Conservation (phyloP, 1,140 invertebrate species). For the Heliconius hermathena region DNA sequence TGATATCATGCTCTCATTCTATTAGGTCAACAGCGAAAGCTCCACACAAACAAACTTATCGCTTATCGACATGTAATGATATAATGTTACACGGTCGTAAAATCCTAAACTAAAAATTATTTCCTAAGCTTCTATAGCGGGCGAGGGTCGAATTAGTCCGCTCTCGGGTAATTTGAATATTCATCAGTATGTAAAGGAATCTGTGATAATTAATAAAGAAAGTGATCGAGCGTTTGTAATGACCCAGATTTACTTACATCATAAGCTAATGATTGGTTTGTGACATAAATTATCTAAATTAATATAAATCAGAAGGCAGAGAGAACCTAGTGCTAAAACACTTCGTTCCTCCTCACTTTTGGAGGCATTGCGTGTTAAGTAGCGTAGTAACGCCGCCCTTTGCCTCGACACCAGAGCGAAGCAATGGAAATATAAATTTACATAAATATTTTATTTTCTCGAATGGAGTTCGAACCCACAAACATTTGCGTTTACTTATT, state of each 20-base stretch:
- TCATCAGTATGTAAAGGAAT: constrained; percentile 52
- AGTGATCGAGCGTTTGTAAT: constrained; percentile 39
- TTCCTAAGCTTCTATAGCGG: constrained; percentile 44
- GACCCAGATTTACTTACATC: constrained; percentile 14
- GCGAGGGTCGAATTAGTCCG: constrained; percentile 51
- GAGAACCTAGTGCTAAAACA: too few species aligned
- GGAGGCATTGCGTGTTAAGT: too few species aligned
- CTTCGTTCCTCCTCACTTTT: too few species aligned
- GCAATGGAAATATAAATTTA: too few species aligned
- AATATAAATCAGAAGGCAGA: neutral
- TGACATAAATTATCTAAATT: neutral
- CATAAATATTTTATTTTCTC: too few species aligned
- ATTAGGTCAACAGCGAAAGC: constrained; percentile 70
- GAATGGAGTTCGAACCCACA: too few species aligned
- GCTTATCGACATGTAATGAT: constrained; percentile 73
- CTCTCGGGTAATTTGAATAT: constrained; percentile 58
- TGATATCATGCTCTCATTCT: constrained; percentile 65
- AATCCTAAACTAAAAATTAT: constrained; percentile 65
- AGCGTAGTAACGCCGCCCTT: too few species aligned
- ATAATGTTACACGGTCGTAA: constrained; percentile 76
- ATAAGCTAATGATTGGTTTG: neutral
- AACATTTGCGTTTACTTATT: too few species aligned
- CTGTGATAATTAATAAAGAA: constrained; percentile 41
- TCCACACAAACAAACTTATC: constrained; percentile 67
- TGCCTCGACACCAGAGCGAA: too few species aligned